Evolutionary conservation across 2,888 invertebrate species (phyloP).

Genomic region (Phalangium opilio): DNA sequence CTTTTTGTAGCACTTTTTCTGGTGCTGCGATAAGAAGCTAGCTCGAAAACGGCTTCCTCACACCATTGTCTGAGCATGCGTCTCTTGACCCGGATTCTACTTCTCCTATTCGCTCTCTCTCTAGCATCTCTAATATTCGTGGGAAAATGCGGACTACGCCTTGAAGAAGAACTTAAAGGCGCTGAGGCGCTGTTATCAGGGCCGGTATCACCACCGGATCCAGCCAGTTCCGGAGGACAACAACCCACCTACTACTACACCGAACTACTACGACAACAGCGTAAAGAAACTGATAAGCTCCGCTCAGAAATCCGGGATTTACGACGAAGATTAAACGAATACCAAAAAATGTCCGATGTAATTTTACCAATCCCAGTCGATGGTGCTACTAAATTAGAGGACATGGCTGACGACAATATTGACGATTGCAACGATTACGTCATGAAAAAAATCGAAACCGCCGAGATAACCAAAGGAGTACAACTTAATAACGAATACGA

Average conservation of each 20-base stretch:
- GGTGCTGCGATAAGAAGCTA: too few species aligned
- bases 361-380: conserved; percentile 13
- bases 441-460: conserved; percentile 46
- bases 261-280: conserved; percentile 3
- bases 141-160: conserved; percentile 11
- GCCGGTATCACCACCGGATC: conserved; percentile 7
- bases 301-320: conserved; percentile 14
- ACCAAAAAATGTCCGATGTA: conserved; percentile 7
- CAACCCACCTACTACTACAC: neutral
- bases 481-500: conserved; percentile 59
- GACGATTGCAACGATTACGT: conserved; percentile 32
- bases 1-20: too few species aligned
- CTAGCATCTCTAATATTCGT: conserved; percentile 12
- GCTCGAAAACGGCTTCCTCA: too few species aligned
- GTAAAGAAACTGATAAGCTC: neutral
- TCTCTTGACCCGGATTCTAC: conserved; percentile 10
- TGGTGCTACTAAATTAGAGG: neutral
- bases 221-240: neutral
- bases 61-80: too few species aligned
- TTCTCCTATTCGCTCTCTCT: conserved; percentile 14
- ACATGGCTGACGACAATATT: conserved; percentile 1
- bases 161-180: conserved; percentile 10
- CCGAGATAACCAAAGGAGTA: conserved; percentile 50
- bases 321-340: conserved; percentile 16
- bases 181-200: neutral